Evolutionary conservation across 2,113 vertebrate genomes (phyloP).

Genomic region (Atrichornis clamosus): DNA sequence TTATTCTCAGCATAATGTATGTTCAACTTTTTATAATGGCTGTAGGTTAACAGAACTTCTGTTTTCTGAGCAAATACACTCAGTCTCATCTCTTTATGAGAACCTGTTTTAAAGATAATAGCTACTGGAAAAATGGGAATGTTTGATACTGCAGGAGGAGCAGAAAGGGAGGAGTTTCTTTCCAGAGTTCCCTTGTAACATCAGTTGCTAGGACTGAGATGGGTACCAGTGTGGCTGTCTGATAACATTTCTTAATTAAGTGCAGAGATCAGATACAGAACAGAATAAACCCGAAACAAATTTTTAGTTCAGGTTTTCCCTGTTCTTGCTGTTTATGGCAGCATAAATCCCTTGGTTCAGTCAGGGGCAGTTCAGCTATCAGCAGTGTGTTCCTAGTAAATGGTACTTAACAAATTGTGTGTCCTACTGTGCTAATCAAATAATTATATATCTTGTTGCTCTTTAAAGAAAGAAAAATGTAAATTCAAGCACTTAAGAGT

Average conservation of each 20-base stretch:
- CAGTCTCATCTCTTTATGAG: not conserved
- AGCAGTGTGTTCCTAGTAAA: not conserved
- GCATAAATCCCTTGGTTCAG: not conserved
- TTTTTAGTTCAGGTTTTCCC: not conserved
- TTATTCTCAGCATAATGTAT: not conserved
- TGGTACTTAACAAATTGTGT: not conserved
- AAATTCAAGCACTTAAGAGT: not conserved
- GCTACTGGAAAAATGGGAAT: not conserved
- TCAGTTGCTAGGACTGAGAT: not conserved
- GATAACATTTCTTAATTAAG: not conserved
- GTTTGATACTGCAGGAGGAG: not conserved
- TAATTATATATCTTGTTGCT: not conserved
- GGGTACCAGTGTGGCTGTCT: not conserved
- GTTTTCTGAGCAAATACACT: not conserved
- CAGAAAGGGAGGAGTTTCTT: not conserved
- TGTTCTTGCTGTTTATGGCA: not conserved
- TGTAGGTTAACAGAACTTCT: not conserved
- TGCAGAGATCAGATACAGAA: not conserved
- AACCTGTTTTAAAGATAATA: not conserved
- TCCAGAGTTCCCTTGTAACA: not conserved
- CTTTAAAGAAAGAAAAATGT: slow-evolving; percentile 22
- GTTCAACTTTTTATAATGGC: not conserved
- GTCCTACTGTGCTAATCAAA: not conserved
- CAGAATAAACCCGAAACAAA: not conserved
- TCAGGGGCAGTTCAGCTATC: not conserved